phyloP scores from a whole-genome alignment of 2,888 invertebrate species.

The Drosophila peninsularis region DNA sequence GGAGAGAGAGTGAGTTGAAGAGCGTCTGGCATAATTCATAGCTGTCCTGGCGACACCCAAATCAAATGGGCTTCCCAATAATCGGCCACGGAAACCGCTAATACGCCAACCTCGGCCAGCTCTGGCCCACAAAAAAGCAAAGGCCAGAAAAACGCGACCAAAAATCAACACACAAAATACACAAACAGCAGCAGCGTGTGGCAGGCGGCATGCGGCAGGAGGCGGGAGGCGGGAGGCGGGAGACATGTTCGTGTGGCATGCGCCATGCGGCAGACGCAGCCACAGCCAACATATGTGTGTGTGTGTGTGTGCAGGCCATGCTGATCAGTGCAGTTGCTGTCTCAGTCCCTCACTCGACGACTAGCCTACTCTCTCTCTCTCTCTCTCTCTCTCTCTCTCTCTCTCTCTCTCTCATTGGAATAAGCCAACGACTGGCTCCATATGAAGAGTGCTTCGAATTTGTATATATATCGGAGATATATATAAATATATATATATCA shows the following conservation, averaged over 20 bases:
- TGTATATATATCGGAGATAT: no score
- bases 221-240: conserved; percentile 25
- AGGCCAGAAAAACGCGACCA: conserved; percentile 56
- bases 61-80: conserved; percentile 68
- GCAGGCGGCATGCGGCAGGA: conserved; percentile 38
- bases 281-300: conserved; percentile 16
- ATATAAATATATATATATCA: no score
- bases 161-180: conserved; percentile 55
- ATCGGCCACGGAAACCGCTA: conserved; percentile 82
- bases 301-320: conserved; percentile 24
- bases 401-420: not conserved
- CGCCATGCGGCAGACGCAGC: conserved; percentile 34
- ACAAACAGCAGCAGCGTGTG: conserved; percentile 16
- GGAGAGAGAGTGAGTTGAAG: no score
- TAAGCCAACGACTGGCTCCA: no score
- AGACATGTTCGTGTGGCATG: conserved; percentile 41
- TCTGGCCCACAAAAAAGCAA: not conserved
- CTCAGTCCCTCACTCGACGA: not conserved
- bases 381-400: not conserved
- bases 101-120: conserved; percentile 63
- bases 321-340: conserved; percentile 20
- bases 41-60: conserved; percentile 50
- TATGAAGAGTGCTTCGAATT: no score
- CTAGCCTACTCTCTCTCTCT: no score
- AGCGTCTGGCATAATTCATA: conserved; percentile 42